Conservation (phyloP, 1,140 invertebrate genomes). For the Geopemphigus sp. region DNA sequence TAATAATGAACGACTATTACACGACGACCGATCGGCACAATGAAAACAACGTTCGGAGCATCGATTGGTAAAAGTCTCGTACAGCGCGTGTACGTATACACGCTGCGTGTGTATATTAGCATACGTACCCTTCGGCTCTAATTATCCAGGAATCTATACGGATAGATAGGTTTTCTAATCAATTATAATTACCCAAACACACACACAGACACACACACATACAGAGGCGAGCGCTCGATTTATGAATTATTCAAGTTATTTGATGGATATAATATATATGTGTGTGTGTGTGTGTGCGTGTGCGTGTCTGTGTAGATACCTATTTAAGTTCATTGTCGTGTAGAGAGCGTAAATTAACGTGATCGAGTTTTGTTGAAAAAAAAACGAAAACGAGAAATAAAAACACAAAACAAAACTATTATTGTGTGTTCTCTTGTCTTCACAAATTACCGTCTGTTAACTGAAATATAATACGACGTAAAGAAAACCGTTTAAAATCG, state of each 20-base stretch:
- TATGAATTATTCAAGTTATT: constrained; percentile 20
- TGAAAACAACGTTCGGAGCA: neutral
- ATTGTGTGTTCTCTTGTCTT: neutral
- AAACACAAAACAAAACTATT: neutral
- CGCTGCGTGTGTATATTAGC: neutral
- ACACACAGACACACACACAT: no score
- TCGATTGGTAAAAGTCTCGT: constrained; percentile 9
- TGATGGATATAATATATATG: neutral
- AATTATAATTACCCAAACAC: constrained; percentile 5
- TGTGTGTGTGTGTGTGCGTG: neutral
- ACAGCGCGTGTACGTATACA: neutral
- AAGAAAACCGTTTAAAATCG: constrained; percentile 41
- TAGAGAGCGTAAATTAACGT: neutral
- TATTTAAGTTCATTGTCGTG: neutral
- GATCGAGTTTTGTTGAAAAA: neutral
- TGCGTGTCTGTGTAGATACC: neutral
- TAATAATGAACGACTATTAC: constrained; percentile 27
- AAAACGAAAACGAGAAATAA: neutral
- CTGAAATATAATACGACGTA: constrained; percentile 21
- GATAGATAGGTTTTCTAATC: neutral
- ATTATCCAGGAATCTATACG: constrained; percentile 6
- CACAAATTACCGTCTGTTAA: neutral
- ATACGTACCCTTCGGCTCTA: constrained; percentile 13
- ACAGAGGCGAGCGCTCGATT: neutral
- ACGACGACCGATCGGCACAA: neutral